Evolutionary conservation across 1,140 invertebrate species (phyloP).

Genomic region (Pseudomyrmex concolor): DNA sequence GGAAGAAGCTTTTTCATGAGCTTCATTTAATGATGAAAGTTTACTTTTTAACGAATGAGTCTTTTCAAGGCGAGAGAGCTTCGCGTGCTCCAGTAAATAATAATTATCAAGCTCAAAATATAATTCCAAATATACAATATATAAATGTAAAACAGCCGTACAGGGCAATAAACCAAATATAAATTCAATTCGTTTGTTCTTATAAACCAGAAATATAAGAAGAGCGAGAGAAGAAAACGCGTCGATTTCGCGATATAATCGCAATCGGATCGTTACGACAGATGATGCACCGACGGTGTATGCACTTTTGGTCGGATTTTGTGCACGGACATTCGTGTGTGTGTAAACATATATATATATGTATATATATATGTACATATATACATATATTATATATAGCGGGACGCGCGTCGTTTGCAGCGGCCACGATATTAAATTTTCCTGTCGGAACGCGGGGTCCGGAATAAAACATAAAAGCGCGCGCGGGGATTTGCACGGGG

Average conservation of each 20-base stretch:
- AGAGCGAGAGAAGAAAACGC: neutral
- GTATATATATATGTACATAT: no score
- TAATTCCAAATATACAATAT: no score
- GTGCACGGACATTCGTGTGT: slow-evolving; percentile 48
- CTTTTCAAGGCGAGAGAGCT: neutral
- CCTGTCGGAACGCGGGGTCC: slow-evolving; percentile 34
- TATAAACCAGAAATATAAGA: neutral
- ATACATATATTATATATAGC: slow-evolving; percentile 22
- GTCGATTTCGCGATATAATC: slow-evolving; percentile 19
- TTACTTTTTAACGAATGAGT: slow-evolving; percentile 37
- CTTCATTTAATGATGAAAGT: slow-evolving; percentile 68
- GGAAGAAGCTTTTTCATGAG: slow-evolving; percentile 20
- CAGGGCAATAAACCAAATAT: slow-evolving; percentile 51
- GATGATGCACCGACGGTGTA: slow-evolving; percentile 42
- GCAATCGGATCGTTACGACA: slow-evolving; percentile 24
- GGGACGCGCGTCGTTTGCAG: slow-evolving; percentile 49
- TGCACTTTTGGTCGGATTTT: slow-evolving; percentile 56
- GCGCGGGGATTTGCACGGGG: slow-evolving; percentile 37
- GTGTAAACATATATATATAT: no score
- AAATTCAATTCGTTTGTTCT: slow-evolving; percentile 17
- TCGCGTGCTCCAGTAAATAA: no score
- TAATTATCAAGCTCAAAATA: no score
- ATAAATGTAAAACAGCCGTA: no score
- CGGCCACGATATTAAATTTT: slow-evolving; percentile 71
- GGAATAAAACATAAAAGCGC: slow-evolving; percentile 66